Evolutionary conservation across 2,797 vertebrate genomes (phyloP), one percentile per base, ranked within the genome.

Genomic region (Molossus alvarezi): DNA sequence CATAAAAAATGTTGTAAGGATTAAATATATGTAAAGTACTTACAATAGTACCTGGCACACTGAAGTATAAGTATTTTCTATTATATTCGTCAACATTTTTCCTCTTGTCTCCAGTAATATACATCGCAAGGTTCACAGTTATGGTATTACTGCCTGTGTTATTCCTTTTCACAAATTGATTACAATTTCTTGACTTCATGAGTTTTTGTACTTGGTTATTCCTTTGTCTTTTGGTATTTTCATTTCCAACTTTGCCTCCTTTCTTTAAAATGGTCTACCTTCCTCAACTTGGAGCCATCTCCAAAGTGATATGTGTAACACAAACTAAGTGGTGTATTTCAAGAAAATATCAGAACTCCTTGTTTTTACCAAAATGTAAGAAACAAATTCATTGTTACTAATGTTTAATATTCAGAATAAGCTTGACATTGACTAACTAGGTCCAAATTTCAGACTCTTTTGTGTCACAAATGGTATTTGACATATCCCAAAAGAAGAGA

Each of bases 251-350:
- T 90, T 29, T 71, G 55, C 3, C 86, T 82, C 67, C 58, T 67
- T 83, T 60, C 86, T 87, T 88, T 76, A 94, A 77, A 45, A 91
- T 20, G 64, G 33, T 82, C 33, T 64, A 88, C 18, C 75, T 41
- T 75, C 33, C 11, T 80, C 73, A 86, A 86, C 23, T 45, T 91
- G 29, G 14, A 71, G 17, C 11, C 64, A 37, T 64, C 13, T 64
- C 37, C 13, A 94, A 55, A 88, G 69, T 64, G 11, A 20, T 37
- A 75, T 25, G 29, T 48, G 29, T 3, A 82, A 88, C 18, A 87
- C 45, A 37, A 76, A 62, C 17, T 25, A 33, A 81, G 21, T 33
- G 27, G 51, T 87, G 2, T 55, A 55, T 1, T 87, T 5, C 37
- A 69, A 95, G 18, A 81, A 86, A 89, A 60, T 51, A 86, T 48